Conservation (phyloP, 2,797 vertebrate species). For the Catamblyrhynchus diadema region DNA sequence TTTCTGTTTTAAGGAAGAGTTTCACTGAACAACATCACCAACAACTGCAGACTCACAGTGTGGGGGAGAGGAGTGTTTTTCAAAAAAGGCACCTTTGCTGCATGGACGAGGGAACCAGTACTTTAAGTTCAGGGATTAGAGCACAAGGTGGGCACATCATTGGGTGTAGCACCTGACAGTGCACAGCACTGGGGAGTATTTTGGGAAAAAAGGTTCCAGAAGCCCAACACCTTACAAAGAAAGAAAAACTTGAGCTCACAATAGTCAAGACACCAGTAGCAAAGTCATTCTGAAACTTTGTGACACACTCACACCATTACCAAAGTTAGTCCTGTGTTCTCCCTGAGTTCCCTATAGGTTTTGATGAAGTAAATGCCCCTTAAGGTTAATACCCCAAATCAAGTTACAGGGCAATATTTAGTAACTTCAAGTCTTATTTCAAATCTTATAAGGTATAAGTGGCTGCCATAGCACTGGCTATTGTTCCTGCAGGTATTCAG, state of each 20-base stretch:
- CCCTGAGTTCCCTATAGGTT: not conserved
- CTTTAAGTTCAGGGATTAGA: not conserved
- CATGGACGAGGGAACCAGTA: not conserved
- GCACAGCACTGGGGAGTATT: not conserved
- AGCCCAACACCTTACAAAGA: not conserved
- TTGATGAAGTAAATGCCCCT: not conserved
- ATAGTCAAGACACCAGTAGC: not conserved
- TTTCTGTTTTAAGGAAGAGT: not conserved
- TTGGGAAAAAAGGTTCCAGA: not conserved
- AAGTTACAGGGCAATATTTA: not conserved
- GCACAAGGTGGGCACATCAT: not conserved
- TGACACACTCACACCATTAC: accelerated
- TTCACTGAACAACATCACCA: not conserved
- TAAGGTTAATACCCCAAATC: not conserved
- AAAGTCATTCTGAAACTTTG: not conserved
- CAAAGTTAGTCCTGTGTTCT: not conserved
- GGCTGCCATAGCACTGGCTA: not conserved
- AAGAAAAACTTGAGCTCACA: not conserved
- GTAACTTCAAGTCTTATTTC: not conserved
- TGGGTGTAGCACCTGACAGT: not conserved
- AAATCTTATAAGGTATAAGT: not conserved
- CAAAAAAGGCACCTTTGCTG: not conserved
- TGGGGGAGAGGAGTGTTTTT: not conserved
- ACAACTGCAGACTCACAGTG: not conserved
- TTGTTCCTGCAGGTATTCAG: not conserved